Evolutionary conservation across 1,140 invertebrate genomes (phyloP).

Genomic region (Apis laboriosa): DNA sequence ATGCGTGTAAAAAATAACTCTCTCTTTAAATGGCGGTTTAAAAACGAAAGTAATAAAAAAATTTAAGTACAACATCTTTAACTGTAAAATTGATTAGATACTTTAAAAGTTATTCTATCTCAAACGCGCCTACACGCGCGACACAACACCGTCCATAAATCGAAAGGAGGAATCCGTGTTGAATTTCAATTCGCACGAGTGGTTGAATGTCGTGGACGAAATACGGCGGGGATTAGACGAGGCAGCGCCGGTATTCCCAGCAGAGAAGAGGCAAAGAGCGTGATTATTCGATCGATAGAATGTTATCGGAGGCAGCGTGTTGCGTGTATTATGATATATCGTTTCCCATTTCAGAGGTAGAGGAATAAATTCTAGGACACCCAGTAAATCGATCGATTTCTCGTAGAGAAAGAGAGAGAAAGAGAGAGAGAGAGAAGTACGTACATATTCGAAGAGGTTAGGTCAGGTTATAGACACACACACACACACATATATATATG

Average conservation of each 20-base stretch:
- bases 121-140: too few species aligned
- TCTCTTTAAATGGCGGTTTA: too few species aligned
- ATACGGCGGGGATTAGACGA: background rate
- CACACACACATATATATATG: too few species aligned
- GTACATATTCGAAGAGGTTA: constrained; percentile 17
- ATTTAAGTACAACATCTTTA: too few species aligned
- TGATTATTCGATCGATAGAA: constrained; percentile 13
- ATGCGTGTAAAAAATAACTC: too few species aligned
- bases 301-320: constrained; percentile 12
- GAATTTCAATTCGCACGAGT: background rate
- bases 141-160: too few species aligned
- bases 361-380: constrained; percentile 39
- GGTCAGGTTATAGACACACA: constrained; percentile 38
- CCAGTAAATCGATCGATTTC: constrained; percentile 33
- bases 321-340: background rate
- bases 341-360: background rate
- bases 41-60: too few species aligned
- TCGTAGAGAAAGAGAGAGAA: constrained; percentile 4
- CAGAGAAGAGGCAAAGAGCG: background rate
- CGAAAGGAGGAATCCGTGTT: background rate
- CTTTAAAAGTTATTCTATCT: too few species aligned
- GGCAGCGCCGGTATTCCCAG: background rate
- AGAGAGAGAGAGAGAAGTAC: background rate
- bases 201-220: background rate
- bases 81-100: too few species aligned